Base-by-base conservation (phyloP, 1,140 invertebrate genomes). In the Arctopsyche grandis region DNA sequence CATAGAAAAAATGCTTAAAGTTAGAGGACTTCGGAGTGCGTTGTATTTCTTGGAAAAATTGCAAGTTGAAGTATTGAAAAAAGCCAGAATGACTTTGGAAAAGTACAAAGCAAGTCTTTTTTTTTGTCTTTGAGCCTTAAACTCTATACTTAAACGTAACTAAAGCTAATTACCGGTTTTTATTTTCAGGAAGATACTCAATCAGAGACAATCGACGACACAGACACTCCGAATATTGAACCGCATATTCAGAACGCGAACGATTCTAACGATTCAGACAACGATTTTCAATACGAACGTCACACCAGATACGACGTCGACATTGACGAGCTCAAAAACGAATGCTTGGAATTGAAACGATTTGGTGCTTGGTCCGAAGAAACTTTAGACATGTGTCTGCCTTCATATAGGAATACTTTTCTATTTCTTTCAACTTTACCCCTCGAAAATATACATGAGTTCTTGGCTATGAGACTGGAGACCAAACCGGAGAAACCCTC, bases 391-490 rank as follows among this genome's bases (percentile, higher is more conserved):
- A 91, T 98, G 85, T 90, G 91, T 79, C 88, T 98, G 77, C 96
- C 96, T 9, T 95, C 94, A 7, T 97, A 97, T 86, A 90, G 92
- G 82, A 89, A 92, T 24, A 90, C 93, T 56, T 98, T 96, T 86
- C 88, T 97, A n/a, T 96, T 97, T 84, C 89, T 98, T 0, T 92
- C 93, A 60, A 91, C 91, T 43, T 91, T 96, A 16, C 94, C 95
- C 16, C 85, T 98, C 81, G 95, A 97, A 86, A 92, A 97, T 14
- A 93, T 97, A 78, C 94, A 97, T 83, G 96, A 97, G 86, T 97
- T 95, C 87, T 87, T 98, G 38, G 87, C 91, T 38, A 92, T 98
- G 87, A 88, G 96, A 76, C 88, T 97, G 43, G 95, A 97, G 83
- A 93, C 95, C 60, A 92, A 93, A 81, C 94, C 94, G 0, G 91